Conservation (phyloP, 2,113 vertebrate genomes). For the Misgurnus anguillicaudatus region DNA sequence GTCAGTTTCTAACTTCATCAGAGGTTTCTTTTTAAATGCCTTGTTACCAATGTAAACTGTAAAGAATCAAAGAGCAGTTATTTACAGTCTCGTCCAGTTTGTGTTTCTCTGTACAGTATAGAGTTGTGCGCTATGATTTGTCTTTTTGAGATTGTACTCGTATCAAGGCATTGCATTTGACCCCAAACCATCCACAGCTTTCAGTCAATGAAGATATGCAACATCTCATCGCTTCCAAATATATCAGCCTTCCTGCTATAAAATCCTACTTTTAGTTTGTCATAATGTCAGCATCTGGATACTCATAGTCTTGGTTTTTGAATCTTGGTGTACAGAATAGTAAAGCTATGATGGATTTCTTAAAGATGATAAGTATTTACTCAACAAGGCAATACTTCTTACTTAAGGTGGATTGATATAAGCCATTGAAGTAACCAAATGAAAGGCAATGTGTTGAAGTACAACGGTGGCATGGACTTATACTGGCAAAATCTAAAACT, state of each 20-base stretch:
- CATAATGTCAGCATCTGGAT: slow-evolving; percentile 43
- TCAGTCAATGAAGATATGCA: slow-evolving; percentile 47
- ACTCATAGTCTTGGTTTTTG: slow-evolving; percentile 20
- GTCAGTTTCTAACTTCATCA: slow-evolving; percentile 54
- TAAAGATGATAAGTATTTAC: slow-evolving; percentile 49
- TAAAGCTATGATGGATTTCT: slow-evolving; percentile 33
- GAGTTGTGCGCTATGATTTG: slow-evolving; percentile 54
- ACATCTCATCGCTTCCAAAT: slow-evolving; percentile 43
- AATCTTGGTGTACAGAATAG: slow-evolving; percentile 50
- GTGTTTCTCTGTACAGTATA: slow-evolving; percentile 58
- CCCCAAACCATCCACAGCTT: slow-evolving; percentile 50
- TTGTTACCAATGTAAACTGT: slow-evolving; percentile 47
- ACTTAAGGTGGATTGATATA: slow-evolving; percentile 36
- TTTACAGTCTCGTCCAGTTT: slow-evolving; percentile 38
- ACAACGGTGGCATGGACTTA: background rate
- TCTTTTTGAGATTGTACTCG: slow-evolving; percentile 52
- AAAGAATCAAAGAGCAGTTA: slow-evolving; percentile 38
- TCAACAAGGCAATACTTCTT: slow-evolving; percentile 46
- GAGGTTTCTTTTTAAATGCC: slow-evolving; percentile 41
- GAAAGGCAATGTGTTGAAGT: slow-evolving; percentile 32
- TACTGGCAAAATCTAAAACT: slow-evolving; percentile 28
- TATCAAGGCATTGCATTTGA: slow-evolving; percentile 42
- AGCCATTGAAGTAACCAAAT: slow-evolving; percentile 46
- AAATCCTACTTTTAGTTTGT: slow-evolving; percentile 39
- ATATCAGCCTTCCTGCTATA: slow-evolving; percentile 44